Percentiles rank a stretch among this genome's conserved stretches.
These are phyloP conservation scores for Parauchenoglanis ngamensis DNA, from an alignment of 2,797 vertebrate genomes.

Conservation along the genomic window DNA sequence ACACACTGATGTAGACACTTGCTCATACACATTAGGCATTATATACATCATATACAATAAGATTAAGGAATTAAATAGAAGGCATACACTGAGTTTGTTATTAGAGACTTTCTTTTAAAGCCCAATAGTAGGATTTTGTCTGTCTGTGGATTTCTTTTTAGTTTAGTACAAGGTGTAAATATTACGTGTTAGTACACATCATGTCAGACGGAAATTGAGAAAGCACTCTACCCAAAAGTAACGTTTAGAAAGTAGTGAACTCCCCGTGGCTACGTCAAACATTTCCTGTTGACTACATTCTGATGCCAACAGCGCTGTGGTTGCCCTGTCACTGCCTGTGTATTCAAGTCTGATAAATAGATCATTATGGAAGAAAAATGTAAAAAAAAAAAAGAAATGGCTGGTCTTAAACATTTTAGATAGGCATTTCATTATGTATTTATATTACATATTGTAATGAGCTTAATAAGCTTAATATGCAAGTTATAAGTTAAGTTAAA, in stretches of 20 bases:
- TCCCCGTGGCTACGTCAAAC: constrained; percentile 56
- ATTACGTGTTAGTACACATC: background rate
- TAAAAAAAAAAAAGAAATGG: background rate
- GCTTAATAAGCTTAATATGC: background rate
- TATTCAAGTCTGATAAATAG: constrained; percentile 13
- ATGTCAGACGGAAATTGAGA: background rate
- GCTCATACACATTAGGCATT: constrained; percentile 15
- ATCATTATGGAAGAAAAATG: background rate
- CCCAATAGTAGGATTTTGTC: too few relatives aligned
- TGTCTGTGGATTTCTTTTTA: background rate
- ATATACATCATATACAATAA: background rate
- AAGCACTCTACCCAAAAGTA: background rate
- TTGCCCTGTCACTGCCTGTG: background rate
- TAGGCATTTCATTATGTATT: background rate
- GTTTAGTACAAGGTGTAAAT: background rate
- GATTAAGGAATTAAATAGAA: background rate
- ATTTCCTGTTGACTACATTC: constrained; percentile 66
- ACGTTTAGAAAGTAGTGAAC: constrained; percentile 18
- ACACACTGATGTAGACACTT: constrained; percentile 47
- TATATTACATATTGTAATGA: background rate
- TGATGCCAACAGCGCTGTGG: constrained; percentile 46
- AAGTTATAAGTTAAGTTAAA: background rate
- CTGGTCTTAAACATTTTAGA: background rate
- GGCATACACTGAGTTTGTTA: background rate
- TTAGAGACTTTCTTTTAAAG: background rate